Evolutionary conservation across 2,888 invertebrate species (phyloP), one percentile per base, ranked within the genome.

Genomic region (Sclerodermus sp.): DNA sequence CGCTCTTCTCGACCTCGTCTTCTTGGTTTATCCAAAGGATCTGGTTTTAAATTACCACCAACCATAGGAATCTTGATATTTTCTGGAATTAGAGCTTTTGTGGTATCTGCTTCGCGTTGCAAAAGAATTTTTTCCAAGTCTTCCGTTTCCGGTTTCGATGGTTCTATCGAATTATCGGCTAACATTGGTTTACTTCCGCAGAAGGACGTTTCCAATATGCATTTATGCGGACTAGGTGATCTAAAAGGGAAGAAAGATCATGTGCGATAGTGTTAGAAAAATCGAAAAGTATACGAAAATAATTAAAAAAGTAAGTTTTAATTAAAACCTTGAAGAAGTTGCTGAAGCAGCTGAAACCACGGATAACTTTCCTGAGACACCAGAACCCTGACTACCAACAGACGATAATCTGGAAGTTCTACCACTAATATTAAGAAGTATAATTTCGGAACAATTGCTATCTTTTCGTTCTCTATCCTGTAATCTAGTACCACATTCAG

Each of bases 191-290:
- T 91, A 43, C 87, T 89, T 1, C 93, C 93, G 77, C 93, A 93
- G 76, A 94, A 94, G 0, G 93, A 93, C 0, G 93, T 94, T 79
- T 93, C 93, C 51, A 93, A 82, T 47, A 93, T 82, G 87, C 92
- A 91, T 77, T 89, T 90, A 80, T 93, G 93, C n/a, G 93, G 93
- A 12, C 93, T 93, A 1, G 93, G 92, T 29, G 89, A 90, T 54
- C 90, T 85, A 45, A 13, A 36, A 49, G 17, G 17, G 36, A 31
- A n/a, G 34, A 12, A 34, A 4, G 12, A 4, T 12, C 10, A 23
- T 5, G 23, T 23, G 8, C n/a, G n/a, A n/a, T n/a, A n/a, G n/a
- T n/a, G n/a, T n/a, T n/a, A n/a, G n/a, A n/a, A n/a, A n/a, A n/a
- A 30, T 30, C 30, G 30, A 30, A 30, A 30, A 6, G 30, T 9